Evolutionary conservation across 2,797 vertebrate species (phyloP).

Genomic region (Zalophus californianus): DNA sequence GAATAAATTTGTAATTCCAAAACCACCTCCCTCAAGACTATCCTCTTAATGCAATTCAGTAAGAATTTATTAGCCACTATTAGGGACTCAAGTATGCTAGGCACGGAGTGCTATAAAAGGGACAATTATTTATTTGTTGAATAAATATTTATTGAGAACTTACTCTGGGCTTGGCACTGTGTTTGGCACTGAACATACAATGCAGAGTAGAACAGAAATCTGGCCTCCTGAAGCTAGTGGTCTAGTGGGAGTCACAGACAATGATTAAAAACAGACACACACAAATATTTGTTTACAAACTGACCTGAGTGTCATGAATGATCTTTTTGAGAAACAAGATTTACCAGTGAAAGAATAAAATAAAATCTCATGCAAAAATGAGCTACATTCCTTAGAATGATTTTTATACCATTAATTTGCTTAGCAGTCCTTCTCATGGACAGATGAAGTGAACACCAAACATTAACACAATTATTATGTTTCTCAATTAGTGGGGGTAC

Average conservation of each 20-base stretch:
- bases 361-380: background rate
- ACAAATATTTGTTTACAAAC: background rate
- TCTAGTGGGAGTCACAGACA: background rate
- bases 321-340: background rate
- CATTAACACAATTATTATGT: background rate
- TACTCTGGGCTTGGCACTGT: background rate
- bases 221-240: background rate
- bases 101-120: background rate
- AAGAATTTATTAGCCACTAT: conserved; percentile 28
- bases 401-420: background rate
- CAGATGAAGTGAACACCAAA: background rate
- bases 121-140: conserved; percentile 17
- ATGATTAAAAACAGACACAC: background rate
- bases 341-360: conserved; percentile 25
- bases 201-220: background rate
- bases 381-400: background rate
- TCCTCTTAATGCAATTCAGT: background rate
- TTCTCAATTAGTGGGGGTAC: background rate
- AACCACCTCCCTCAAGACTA: background rate
- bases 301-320: background rate
- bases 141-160: conserved; percentile 34
- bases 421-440: background rate
- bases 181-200: background rate
- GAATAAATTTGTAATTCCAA: conserved; percentile 11
- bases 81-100: conserved; percentile 41